phyloP scores from a whole-genome alignment of 2,113 vertebrate genomes.

The Octodon degus region DNA sequence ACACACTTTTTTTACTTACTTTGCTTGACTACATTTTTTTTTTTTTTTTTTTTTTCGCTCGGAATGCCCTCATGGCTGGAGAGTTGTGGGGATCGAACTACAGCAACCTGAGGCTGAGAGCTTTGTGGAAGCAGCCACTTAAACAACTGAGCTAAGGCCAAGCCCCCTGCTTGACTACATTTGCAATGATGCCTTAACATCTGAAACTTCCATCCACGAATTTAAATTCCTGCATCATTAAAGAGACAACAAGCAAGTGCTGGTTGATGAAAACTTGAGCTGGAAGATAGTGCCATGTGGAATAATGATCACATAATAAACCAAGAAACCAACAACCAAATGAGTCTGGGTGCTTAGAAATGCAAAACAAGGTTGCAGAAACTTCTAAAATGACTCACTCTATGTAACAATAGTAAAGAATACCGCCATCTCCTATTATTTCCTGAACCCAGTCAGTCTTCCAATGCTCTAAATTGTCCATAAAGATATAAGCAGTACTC shows the following conservation, averaged over 20 bases:
- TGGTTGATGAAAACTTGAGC: slow-evolving; percentile 79
- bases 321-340: slow-evolving; percentile 69
- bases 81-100: no score
- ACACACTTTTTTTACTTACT: slow-evolving; percentile 78
- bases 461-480: not conserved
- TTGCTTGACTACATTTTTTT: slow-evolving; percentile 82
- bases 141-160: no score
- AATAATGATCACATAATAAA: slow-evolving; percentile 72
- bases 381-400: slow-evolving; percentile 32
- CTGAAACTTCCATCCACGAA: slow-evolving; percentile 73
- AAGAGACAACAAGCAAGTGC: slow-evolving; percentile 71
- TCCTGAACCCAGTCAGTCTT: slow-evolving; percentile 5
- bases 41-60: no score
- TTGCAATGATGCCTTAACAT: slow-evolving; percentile 79
- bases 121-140: no score
- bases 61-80: no score
- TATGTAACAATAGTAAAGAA: slow-evolving; percentile 13
- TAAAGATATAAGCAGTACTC: not conserved
- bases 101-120: no score
- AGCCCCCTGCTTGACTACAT: slow-evolving; percentile 80
- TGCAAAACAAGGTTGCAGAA: slow-evolving; percentile 49
- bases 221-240: slow-evolving; percentile 83
- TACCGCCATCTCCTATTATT: not conserved
- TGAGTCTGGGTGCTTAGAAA: slow-evolving; percentile 30
- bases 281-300: slow-evolving; percentile 79